Evolutionary conservation across 2,888 invertebrate species (phyloP), one percentile per base, ranked within the genome.

Genomic region (Apoda limacodes): DNA sequence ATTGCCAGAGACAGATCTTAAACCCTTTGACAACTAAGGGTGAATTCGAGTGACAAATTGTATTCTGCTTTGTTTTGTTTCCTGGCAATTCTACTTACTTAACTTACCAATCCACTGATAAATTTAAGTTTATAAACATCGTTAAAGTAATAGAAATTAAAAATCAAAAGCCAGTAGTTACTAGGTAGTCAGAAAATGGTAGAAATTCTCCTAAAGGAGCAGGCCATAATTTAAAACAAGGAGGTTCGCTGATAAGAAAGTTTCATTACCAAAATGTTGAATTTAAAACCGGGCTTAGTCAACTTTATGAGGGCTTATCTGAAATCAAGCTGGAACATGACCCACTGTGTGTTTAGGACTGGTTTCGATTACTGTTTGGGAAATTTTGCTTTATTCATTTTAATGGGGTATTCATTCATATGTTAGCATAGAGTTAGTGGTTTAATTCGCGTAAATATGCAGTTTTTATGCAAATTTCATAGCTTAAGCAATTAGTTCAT

Each of bases 201-300:
- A 42, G 45, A 47, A 48, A 47, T 49, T 54, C 52, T 55, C 55
- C 60, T 59, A 57, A 67, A 68, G 60, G 66, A 55, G 51, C 52
- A 52, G 53, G 52, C 53, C 62, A 63, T 80, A 75, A 69, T 60
- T 80, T 76, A 78, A 65, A 75, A 65, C 71, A 53, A 59, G 63
- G 60, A 60, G 65, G 53, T 55, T 45, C 55, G 57, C 70, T 67
- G 80, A 80, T 80, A 80, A 80, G 74, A 68, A 76, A 76, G 67
- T 78, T 80, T 76, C 78, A 76, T 80, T 80, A 76, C 64, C 67
- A 54, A 70, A 69, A 70, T 66, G 69, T 57, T 66, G 66, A 72
- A 75, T 78, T 78, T 76, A 71, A 78, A 78, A 75, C 69, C 65
- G 55, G 60, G 64, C 66, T 72, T 76, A 74, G 76, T 76, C 70